A percentile compares a stretch with the other conserved stretches of the same genome.
These are phyloP conservation scores for Drosophila cognata DNA, from an alignment of 2,888 invertebrate species.

Conservation along the genomic window DNA sequence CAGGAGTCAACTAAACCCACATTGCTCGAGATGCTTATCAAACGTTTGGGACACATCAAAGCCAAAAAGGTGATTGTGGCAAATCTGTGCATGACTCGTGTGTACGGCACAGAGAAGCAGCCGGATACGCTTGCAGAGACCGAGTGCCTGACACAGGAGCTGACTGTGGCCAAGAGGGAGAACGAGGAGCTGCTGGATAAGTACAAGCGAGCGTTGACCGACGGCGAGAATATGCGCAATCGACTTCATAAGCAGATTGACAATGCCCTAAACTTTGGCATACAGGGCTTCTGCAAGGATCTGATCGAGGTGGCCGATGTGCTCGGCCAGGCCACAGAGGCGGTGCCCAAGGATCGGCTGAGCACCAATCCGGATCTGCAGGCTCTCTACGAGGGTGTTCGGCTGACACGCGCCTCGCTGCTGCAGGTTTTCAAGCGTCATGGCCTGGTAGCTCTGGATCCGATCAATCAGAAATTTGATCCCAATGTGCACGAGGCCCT, in stretches of 20 bases:
- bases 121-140: constrained; percentile 13
- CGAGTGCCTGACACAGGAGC: constrained; percentile 87
- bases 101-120: constrained; percentile 31
- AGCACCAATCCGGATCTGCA: constrained; percentile 86
- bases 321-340: constrained; percentile 93
- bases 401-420: constrained; percentile 94
- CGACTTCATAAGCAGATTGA: constrained; percentile 96
- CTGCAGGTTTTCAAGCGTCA: constrained; percentile 95
- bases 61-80: background rate
- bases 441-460: constrained; percentile 93
- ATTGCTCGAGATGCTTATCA: constrained; percentile 24
- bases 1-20: background rate
- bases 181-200: constrained; percentile 91
- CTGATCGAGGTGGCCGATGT: constrained; percentile 97
- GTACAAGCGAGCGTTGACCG: constrained; percentile 97
- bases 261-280: constrained; percentile 97
- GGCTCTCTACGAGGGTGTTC: constrained; percentile 93
- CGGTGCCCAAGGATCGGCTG: constrained; percentile 90
- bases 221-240: constrained; percentile 96
- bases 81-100: background rate
- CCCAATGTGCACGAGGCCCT: constrained; percentile 98
- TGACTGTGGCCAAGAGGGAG: constrained; percentile 87
- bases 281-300: constrained; percentile 99
- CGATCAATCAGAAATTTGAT: constrained; percentile 96
- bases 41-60: constrained; percentile 29